A percentile compares a stretch with the other conserved stretches of the same genome.
Evolutionary conservation across 2,797 vertebrate species (phyloP).

Genomic region (Varecia variegata): DNA sequence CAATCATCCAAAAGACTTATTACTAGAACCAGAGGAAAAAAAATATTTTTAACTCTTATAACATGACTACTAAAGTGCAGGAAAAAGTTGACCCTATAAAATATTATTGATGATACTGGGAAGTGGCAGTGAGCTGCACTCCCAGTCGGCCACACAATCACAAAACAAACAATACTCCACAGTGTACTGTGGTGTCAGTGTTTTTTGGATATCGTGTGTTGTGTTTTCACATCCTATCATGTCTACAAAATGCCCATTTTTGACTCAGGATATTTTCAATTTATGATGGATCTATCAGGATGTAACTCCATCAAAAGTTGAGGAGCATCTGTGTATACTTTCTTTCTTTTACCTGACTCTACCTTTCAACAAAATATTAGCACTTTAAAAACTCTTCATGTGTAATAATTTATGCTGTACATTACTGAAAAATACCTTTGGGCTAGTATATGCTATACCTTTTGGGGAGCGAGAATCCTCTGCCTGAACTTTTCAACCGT

Average conservation of each 20-base stretch:
- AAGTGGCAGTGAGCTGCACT: neutral
- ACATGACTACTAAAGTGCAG: neutral
- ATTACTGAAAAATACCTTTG: neutral
- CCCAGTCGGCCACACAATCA: neutral
- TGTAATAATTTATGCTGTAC: neutral
- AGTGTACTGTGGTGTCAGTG: no score
- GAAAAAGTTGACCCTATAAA: neutral
- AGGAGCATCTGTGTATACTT: neutral
- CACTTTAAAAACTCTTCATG: neutral
- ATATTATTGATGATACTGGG: neutral
- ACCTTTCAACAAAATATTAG: slow-evolving; percentile 18
- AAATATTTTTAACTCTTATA: neutral
- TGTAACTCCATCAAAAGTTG: neutral
- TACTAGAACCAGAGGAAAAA: neutral
- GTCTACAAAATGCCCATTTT: neutral
- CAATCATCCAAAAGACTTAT: neutral
- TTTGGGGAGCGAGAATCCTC: slow-evolving; percentile 91
- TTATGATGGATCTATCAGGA: neutral
- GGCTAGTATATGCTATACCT: slow-evolving; percentile 84
- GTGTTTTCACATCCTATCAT: neutral
- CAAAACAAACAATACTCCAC: neutral
- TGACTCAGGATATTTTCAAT: neutral
- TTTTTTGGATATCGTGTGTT: neutral
- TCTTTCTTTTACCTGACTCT: slow-evolving; percentile 4
- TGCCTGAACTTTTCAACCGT: slow-evolving; percentile 93